Conservation (phyloP, 2,888 invertebrate genomes). For the Cataglyphis rosenhaueri region DNA sequence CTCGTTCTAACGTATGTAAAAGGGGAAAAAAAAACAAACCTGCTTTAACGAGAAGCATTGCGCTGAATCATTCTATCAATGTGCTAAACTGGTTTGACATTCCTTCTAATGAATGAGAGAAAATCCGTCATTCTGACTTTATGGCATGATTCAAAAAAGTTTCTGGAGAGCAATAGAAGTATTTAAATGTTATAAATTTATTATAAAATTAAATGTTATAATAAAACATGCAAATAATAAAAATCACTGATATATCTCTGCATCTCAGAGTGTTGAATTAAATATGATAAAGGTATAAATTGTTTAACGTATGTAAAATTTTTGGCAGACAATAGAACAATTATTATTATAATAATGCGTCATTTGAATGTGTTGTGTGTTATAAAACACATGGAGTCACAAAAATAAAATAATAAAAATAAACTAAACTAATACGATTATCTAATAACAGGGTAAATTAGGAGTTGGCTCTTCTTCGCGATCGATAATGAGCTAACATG, state of each 20-base stretch:
- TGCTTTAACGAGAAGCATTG: background rate
- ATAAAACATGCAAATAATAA: background rate
- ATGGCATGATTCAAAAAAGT: background rate
- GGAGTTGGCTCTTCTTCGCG: background rate
- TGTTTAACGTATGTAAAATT: background rate
- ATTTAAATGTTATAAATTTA: no score
- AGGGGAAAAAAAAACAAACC: background rate
- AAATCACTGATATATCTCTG: background rate
- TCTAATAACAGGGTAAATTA: slow-evolving; percentile 29
- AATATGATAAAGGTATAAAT: background rate
- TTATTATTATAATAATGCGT: slow-evolving; percentile 1
- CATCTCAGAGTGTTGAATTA: background rate
- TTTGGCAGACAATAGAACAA: background rate
- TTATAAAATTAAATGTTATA: no score
- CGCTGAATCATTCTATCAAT: background rate
- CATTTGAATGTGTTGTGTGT: background rate
- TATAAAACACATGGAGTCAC: background rate
- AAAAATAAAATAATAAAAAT: background rate
- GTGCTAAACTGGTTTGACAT: background rate
- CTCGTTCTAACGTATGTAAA: background rate
- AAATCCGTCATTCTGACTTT: background rate
- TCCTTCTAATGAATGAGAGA: slow-evolving; percentile 21
- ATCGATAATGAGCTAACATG: background rate
- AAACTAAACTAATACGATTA: background rate
- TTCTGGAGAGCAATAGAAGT: background rate